These are phyloP conservation scores for Antheraea mylitta DNA, from an alignment of 1,140 invertebrate genomes.

Conservation along the genomic window DNA sequence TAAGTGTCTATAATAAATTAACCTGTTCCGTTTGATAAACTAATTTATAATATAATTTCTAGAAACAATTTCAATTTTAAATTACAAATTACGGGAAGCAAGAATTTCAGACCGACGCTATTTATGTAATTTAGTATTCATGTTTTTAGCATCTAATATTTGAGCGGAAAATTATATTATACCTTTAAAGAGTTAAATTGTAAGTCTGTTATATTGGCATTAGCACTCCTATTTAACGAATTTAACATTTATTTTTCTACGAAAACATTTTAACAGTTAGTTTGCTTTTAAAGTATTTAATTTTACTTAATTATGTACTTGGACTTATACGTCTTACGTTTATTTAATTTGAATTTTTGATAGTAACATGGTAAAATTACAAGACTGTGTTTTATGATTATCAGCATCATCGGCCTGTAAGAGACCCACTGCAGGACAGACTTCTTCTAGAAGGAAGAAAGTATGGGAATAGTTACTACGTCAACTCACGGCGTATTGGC, in stretches of 20 bases:
- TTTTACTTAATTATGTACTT: no score
- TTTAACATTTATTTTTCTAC: neutral
- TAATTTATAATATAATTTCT: neutral
- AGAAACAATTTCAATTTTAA: slow-evolving; percentile 5
- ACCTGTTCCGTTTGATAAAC: neutral
- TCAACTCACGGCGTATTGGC: no score
- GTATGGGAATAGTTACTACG: no score
- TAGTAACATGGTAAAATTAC: no score
- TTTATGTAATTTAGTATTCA: slow-evolving; percentile 2
- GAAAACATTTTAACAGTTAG: neutral
- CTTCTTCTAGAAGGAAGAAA: no score
- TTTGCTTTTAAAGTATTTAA: neutral
- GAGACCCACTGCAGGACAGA: no score
- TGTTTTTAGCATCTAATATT: neutral
- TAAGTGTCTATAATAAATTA: neutral
- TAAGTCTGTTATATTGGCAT: neutral
- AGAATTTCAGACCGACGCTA: neutral
- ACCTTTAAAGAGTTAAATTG: neutral
- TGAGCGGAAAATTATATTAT: neutral
- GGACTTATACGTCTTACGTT: no score
- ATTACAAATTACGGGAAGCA: neutral
- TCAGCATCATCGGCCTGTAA: no score
- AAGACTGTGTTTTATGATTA: no score
- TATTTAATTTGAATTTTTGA: no score
- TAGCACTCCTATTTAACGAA: neutral